Evolutionary conservation across 2,113 vertebrate genomes (phyloP), one percentile per base, ranked within the genome.

Genomic region (Macrotus californicus): DNA sequence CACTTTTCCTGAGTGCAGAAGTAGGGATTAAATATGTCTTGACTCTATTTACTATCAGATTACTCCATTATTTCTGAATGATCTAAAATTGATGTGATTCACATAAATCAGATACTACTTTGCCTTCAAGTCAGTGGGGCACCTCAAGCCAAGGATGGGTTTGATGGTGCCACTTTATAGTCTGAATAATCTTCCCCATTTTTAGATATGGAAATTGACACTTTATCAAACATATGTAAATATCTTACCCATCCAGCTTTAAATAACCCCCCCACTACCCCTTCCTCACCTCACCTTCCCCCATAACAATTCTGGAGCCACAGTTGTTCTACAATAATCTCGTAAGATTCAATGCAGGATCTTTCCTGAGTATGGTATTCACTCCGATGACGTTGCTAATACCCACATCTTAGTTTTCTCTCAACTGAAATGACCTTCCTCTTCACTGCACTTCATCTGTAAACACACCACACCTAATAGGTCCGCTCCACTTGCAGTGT

Each of bases 391-490:
- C 34, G 31, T 89, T 61, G 66, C 86, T 89, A n/a, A 80, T 50
- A 11, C 48, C 56, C 15, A 69, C 76, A 46, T 85, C 22, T 95
- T 2, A 56, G 59, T 52, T 89, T 59, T 91, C 41, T 61, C 61
- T 79, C 72, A 16, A 7, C 77, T 75, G 19, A 50, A 76, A 29
- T 91, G 95, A 70, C 93, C 96, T 91, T 94, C 66, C 39, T 77
- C 81, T 61, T 89, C 76, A 50, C 39, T 73, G 36, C 46, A 50
- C 69, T 34, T 92, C 12, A 36, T 50, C 92, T 59, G 64, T 80
- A 70, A 52, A 31, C 83, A 93, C 75, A 83, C 81, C 95, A 75
- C 54, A 79, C 82, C 76, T 91, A 41, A 79, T 70, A 92, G 94
- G 85, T 61, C 85, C 66, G 72, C 36, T 88, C 90, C 73, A 41